Evolutionary conservation across 2,888 invertebrate genomes (phyloP), one percentile per base, ranked within the genome.

Genomic region (Leptinotarsa tumamoca): DNA sequence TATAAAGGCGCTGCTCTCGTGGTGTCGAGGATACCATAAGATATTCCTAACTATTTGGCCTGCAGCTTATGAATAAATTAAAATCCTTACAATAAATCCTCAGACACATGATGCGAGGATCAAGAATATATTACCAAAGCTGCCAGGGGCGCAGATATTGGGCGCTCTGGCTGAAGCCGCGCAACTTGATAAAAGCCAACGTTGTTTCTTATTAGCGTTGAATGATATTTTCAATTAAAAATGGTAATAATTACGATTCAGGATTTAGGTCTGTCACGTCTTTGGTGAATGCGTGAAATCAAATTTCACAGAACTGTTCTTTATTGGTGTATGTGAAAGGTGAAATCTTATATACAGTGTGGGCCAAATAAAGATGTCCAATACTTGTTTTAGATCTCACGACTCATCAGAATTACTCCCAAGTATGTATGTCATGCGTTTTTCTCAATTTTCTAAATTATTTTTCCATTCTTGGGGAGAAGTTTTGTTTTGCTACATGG

Each of bases 1-100:
- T 77, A 70, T 70, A 70, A 70, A 70, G 15, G 70, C 56, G 54
- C 7, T 76, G 63, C 67, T 75, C 75, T 63, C 52, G 71, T 75
- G 84, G 86, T 85, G 86, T 86, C 85, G 85, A 71, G 85, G 81
- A 82, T 82, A 83, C 80, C 82, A 85, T 82, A 83, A 83, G 84
- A 84, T 83, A 85, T 86, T 82, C 83, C 85, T 82, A 82, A 84
- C 85, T 84, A 85, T 86, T 85, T 83, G 82, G 85, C 87, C 86
- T 79, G 79, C 78, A 83, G 86, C 85, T 83, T 79, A 84, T 85
- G 88, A 86, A 87, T 87, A 87, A 87, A 87, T 87, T 87, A 87
- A 87, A 88, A 87, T 86, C 85, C 84, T 83, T 82, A 87, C 87
- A 86, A 88, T 88, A 87, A 88, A 88, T 87, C 87, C 86, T 87